Base-by-base conservation (phyloP, 2,797 vertebrate genomes). In the Typhlichthys eigenmanni region DNA sequence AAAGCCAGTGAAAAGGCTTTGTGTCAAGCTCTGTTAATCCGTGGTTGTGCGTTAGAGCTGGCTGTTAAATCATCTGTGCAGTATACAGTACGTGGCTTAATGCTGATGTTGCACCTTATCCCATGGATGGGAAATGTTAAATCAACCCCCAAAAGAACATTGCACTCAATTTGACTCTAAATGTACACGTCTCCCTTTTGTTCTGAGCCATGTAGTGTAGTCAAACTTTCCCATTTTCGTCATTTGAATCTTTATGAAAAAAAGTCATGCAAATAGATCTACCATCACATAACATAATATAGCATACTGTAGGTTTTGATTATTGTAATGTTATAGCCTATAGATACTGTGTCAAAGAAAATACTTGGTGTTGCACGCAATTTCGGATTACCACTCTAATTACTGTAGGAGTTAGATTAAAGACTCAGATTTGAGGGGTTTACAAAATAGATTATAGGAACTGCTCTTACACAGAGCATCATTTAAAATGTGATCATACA, bases 11-110 rank as follows among this genome's bases (percentile, higher is more conserved):
- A 84, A 86, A 89, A 85, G 82, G 84, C 85, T 89, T 89, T 86
- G 78, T 84, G 86, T 87, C 86, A 87, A 84, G 82, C 84, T 84
- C 82, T 75, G 86, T 88, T 89, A 89, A 88, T 88, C 87, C 85
- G 58, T 61, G 79, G 74, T 82, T 85, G 70, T 12, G 75, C 79
- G 82, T 87, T 82, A 82, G 78, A 85, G 77, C 75, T 71, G 69
- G 69, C 74, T 85, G 88, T 82, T 87, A 86, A 87, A 83, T 87
- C 86, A 86, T 87, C 79, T 83, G 87, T 83, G 88, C 52, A 79
- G 83, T 80, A 75, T 81, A 84, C 81, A 76, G 79, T 55, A 62
- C 79, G 71, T 78, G 72, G 81, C 82, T 87, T 76, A 80, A 76
- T 85, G 88, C 86, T 88, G 85, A 86, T 82, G 85, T 81, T 83